Conservation (phyloP, 2,797 vertebrate species). For the Anguilla anguilla region DNA sequence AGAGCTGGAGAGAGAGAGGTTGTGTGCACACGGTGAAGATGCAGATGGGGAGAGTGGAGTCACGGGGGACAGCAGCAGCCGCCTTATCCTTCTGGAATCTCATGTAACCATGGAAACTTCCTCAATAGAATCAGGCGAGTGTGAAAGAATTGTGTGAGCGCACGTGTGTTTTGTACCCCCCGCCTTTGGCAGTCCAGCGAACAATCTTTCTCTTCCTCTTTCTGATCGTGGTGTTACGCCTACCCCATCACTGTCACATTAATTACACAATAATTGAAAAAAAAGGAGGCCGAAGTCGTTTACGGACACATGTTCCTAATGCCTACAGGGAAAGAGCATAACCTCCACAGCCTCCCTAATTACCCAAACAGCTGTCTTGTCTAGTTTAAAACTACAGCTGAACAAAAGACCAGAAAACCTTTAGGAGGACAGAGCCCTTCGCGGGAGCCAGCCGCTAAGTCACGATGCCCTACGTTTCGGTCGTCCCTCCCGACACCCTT, state of each 20-base stretch:
- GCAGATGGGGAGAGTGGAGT: slow-evolving; percentile 46
- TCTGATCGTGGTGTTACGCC: slow-evolving; percentile 34
- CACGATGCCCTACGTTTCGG: neutral
- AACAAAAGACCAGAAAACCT: neutral
- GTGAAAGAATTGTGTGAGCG: slow-evolving; percentile 45
- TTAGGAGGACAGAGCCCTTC: neutral
- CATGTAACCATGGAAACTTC: slow-evolving; percentile 64
- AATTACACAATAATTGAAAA: neutral
- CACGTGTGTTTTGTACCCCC: neutral
- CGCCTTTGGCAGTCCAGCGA: slow-evolving; percentile 8
- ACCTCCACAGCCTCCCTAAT: slow-evolving; percentile 1
- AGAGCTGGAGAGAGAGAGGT: slow-evolving; percentile 21
- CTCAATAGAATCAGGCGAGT: slow-evolving; percentile 54
- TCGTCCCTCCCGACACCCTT: slow-evolving; percentile 26
- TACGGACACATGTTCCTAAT: slow-evolving; percentile 34
- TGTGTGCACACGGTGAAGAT: neutral
- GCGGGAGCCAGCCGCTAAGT: neutral
- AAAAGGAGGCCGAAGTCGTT: slow-evolving; percentile 36
- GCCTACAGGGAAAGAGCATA: slow-evolving; percentile 21
- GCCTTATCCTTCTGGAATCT: slow-evolving; percentile 57
- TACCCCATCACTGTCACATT: neutral
- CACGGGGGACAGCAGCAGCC: slow-evolving; percentile 45
- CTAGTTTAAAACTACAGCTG: neutral
- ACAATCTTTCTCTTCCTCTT: slow-evolving; percentile 7
- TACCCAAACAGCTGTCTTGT: slow-evolving; percentile 5